These are phyloP conservation scores for Ceratothoa steindachneri DNA, from an alignment of 2,888 invertebrate species.

Conservation along the genomic window DNA sequence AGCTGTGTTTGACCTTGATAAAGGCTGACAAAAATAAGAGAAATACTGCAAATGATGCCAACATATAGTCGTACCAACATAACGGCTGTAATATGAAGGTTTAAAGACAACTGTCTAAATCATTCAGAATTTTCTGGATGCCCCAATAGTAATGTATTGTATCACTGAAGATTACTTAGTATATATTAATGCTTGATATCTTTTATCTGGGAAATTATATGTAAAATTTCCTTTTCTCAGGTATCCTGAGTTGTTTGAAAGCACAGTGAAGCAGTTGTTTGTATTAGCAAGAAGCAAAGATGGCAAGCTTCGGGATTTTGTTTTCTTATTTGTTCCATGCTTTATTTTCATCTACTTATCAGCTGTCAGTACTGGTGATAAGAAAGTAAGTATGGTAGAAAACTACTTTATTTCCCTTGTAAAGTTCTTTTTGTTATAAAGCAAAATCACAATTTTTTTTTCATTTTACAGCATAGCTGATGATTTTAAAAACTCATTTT, in stretches of 20 bases:
- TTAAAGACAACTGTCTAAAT: too few species aligned
- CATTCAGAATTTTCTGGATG: too few species aligned
- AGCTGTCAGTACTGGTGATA: slow-evolving; percentile 36
- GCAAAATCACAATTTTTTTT: background rate
- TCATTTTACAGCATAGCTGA: background rate
- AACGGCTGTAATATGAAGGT: too few species aligned
- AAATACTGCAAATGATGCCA: too few species aligned
- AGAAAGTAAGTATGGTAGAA: slow-evolving; percentile 28
- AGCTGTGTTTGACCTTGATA: too few species aligned
- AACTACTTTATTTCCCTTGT: background rate
- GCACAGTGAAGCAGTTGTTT: slow-evolving; percentile 38
- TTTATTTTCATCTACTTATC: slow-evolving; percentile 41
- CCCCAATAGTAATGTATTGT: too few species aligned
- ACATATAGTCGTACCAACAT: too few species aligned
- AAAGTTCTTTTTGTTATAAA: background rate
- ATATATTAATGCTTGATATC: background rate
- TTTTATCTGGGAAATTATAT: background rate
- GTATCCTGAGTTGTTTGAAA: slow-evolving; percentile 39
- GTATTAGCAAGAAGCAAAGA: slow-evolving; percentile 36
- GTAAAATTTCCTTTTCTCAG: slow-evolving; percentile 7
- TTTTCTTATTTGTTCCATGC: slow-evolving; percentile 36
- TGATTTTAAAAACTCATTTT: background rate
- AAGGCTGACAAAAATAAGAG: too few species aligned
- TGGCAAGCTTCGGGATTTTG: slow-evolving; percentile 39
- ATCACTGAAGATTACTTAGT: too few species aligned